Evolutionary conservation across 2,797 vertebrate species (phyloP).

Genomic region (Perdix hodgsoniae): DNA sequence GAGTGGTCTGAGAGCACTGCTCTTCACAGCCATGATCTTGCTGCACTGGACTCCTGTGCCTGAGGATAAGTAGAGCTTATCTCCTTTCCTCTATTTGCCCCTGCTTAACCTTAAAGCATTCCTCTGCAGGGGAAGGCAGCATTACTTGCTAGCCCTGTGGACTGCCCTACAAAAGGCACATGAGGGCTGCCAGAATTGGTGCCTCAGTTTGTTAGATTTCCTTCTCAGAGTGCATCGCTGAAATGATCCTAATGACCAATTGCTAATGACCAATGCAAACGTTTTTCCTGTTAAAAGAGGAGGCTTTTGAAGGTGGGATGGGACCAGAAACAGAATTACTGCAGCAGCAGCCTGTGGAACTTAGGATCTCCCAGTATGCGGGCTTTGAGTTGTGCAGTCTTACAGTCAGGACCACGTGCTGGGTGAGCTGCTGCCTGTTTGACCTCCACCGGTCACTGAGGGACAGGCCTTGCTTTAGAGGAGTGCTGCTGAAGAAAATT

Average conservation of each 20-base stretch:
- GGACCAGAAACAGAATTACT: not conserved
- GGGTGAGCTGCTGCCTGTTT: not conserved
- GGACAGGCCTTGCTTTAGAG: not conserved
- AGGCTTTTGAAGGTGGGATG: not conserved
- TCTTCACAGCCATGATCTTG: not conserved
- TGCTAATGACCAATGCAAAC: not conserved
- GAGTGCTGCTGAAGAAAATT: not conserved
- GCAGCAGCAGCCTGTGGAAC: not conserved
- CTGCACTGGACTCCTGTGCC: conserved; percentile 10
- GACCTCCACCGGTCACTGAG: not conserved
- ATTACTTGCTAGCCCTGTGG: not conserved
- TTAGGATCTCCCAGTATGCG: not conserved
- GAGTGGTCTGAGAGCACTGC: not conserved
- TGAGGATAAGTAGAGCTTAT: conserved; percentile 41
- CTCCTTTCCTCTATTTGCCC: conserved; percentile 34
- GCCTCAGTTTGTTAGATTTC: not conserved
- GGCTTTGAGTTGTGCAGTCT: not conserved
- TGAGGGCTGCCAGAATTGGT: fast-evolving
- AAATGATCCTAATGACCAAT: not conserved
- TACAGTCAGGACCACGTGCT: not conserved
- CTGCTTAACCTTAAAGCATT: conserved; percentile 55
- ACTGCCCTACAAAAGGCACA: not conserved
- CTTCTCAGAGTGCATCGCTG: not conserved
- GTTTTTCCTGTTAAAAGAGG: not conserved
- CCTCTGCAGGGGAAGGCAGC: not conserved